These are phyloP conservation scores for Papilio demoleus DNA, from an alignment of 2,888 invertebrate genomes.

Conservation along the genomic window DNA sequence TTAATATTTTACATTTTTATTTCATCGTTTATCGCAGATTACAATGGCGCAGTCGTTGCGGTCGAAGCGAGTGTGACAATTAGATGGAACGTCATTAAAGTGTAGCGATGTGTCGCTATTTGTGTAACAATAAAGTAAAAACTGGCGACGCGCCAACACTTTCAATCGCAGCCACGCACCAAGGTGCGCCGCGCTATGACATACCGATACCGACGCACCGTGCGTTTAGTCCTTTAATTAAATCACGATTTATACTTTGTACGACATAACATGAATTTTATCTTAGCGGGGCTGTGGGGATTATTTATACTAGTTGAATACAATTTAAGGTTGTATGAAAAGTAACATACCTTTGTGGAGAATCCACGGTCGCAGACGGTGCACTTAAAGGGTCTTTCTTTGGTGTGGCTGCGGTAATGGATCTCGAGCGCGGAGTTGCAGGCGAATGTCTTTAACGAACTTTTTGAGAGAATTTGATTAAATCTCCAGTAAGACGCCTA, in stretches of 20 bases:
- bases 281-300: neutral
- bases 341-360: constrained; percentile 92
- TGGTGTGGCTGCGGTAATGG: constrained; percentile 97
- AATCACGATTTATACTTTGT: constrained; percentile 16
- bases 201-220: constrained; percentile 41
- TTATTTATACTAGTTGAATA: neutral
- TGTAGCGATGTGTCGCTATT: constrained; percentile 70
- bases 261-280: constrained; percentile 1
- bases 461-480: constrained; percentile 60
- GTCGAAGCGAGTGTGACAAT: constrained; percentile 59
- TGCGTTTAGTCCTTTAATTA: constrained; percentile 31
- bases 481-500: constrained; percentile 70
- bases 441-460: constrained; percentile 94
- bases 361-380: constrained; percentile 96
- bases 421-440: constrained; percentile 98
- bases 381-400: constrained; percentile 98
- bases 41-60: constrained; percentile 60
- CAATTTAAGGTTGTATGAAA: neutral
- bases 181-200: constrained; percentile 61
- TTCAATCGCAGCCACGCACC: constrained; percentile 66
- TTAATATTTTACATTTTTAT: constrained; percentile 54
- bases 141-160: constrained; percentile 73
- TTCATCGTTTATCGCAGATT: constrained; percentile 4
- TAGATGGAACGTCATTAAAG: constrained; percentile 72
- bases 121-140: constrained; percentile 80